These are phyloP conservation scores for Calephelis nemesis DNA, from an alignment of 1,140 invertebrate genomes.

Conservation along the genomic window DNA sequence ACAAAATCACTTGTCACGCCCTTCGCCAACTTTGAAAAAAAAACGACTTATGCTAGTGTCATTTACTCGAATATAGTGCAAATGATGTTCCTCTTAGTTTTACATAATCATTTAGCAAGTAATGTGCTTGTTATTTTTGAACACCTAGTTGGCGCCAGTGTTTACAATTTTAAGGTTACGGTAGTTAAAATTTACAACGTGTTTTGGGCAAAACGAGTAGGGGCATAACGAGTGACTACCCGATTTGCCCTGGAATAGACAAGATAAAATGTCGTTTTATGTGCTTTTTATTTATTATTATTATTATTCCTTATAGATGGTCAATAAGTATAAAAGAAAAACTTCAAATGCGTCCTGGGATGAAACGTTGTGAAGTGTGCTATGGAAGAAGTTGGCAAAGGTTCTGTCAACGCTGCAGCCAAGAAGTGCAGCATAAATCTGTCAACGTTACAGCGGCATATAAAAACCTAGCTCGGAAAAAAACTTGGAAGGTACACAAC, in stretches of 20 bases:
- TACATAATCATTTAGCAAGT: neutral
- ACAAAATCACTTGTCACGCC: too few species aligned
- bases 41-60: neutral
- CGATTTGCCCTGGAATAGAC: too few species aligned
- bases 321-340: conserved; percentile 10
- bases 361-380: neutral
- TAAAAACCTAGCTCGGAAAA: conserved; percentile 5
- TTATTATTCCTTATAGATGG: too few species aligned
- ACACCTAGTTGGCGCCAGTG: too few species aligned
- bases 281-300: too few species aligned
- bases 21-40: too few species aligned
- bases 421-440: neutral
- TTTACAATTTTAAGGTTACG: neutral
- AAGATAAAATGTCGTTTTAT: too few species aligned
- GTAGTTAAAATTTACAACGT: neutral
- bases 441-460: conserved; percentile 6
- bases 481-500: conserved; percentile 4
- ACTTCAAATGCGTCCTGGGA: neutral
- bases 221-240: too few species aligned
- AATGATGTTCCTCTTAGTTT: neutral
- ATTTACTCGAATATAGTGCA: neutral
- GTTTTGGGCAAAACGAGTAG: neutral
- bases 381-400: neutral
- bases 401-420: conserved; percentile 2
- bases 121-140: neutral